phyloP scores from a whole-genome alignment of 2,113 vertebrate species.

The Turdus rufiventris region DNA sequence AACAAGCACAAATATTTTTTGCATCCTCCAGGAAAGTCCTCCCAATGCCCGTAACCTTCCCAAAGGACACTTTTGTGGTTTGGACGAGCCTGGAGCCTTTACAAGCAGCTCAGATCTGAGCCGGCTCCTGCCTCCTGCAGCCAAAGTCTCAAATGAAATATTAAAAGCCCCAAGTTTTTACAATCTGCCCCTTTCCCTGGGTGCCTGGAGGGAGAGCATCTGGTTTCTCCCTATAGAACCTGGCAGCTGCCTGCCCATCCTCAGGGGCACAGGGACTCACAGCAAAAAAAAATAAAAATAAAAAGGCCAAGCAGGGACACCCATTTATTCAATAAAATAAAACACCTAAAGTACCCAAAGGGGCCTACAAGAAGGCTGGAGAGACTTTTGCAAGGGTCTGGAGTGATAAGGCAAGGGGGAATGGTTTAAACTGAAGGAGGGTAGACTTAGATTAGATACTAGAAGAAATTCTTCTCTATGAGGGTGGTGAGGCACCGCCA shows the following conservation, averaged over 20 bases:
- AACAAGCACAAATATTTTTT: neutral
- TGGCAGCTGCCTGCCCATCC: neutral
- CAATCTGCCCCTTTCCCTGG: neutral
- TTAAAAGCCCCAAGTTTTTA: neutral
- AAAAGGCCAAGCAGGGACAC: neutral
- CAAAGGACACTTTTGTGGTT: neutral
- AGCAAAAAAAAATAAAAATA: neutral
- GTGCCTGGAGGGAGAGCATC: neutral
- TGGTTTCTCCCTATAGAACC: neutral
- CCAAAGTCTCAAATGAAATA: neutral
- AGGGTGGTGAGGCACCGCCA: neutral
- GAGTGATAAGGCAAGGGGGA: neutral
- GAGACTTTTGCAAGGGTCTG: neutral
- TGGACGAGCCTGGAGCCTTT: neutral
- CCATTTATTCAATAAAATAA: neutral
- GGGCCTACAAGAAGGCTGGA: neutral
- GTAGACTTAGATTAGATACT: neutral
- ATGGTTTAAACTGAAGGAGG: neutral
- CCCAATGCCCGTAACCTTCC: neutral
- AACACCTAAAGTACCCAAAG: neutral
- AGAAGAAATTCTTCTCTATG: neutral
- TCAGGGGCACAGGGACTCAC: neutral
- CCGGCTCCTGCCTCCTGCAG: neutral
- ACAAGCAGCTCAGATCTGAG: neutral
- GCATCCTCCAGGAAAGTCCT: slow-evolving; percentile 16